Base-by-base conservation (phyloP, 2,797 vertebrate genomes). In the Brotogeris chrysoptera region DNA sequence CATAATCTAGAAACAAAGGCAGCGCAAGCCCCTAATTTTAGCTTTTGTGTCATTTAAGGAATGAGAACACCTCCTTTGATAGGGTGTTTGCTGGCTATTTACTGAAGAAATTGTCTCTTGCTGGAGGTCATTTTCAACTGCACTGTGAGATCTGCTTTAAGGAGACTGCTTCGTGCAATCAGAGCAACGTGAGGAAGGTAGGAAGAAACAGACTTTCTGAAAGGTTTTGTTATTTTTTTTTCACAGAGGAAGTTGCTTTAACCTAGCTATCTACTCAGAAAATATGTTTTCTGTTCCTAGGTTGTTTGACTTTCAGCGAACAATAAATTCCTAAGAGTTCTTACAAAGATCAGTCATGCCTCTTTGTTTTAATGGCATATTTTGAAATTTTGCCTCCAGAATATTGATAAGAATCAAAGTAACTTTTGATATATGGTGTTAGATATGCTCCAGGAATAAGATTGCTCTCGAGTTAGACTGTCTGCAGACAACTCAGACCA, bases 401-500 rank as follows among this genome's bases (percentile, higher is more conserved):
- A 97, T 95, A 96, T 84, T 78, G 78, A 97, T 93, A 92, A 96
- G 96, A 97, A 97, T 91, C 85, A 80, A 97, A 97, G 94, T 59
- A 95, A 92, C 95, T 95, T 97, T 97, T 97, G 96, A 98, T 93
- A 97, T 95, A 95, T 92, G 96, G 96, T 3, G 18, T 92, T 92
- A 96, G 94, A 95, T 96, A 80, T 73, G 89, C 96, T 97, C 93
- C 93, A 97, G 93, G 81, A 96, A 86, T 93, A 92, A 92, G 94
- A 94, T 90, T 87, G 86, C 91, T 86, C 90, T 95, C 83, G 93
- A 97, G 92, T 98, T 95, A 94, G 95, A 85, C 86, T 96, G 95
- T 97, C 97, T 97, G 96, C 90, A 95, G 96, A 92, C 95, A 87
- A 34, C 66, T 87, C 84, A 96, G 97, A 98, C 98, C 97, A 98